Conservation (phyloP, 2,797 vertebrate species). For the Bradypodion ventrale region DNA sequence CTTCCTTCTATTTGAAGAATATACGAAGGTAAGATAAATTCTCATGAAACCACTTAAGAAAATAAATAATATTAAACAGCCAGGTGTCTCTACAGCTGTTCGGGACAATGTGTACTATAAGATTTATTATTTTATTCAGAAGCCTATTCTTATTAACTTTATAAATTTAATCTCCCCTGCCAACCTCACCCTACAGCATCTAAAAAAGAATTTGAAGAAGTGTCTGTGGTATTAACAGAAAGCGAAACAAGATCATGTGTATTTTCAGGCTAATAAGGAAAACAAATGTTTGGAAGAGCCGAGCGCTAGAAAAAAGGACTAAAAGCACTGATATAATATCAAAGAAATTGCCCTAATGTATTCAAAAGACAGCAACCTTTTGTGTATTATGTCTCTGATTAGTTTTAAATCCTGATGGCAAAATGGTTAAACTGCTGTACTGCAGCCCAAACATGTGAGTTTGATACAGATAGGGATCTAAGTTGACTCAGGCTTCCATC, state of each 20-base stretch:
- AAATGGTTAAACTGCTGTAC: too few species aligned
- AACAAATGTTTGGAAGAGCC: slow-evolving; percentile 26
- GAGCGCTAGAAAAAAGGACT: slow-evolving; percentile 41
- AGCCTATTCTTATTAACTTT: background rate
- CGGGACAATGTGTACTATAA: background rate
- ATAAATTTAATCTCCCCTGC: background rate
- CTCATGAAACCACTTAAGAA: background rate
- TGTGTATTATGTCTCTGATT: background rate
- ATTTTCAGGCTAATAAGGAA: slow-evolving; percentile 10
- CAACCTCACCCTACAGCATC: background rate
- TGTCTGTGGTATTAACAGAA: background rate
- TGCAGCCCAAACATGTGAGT: too few species aligned
- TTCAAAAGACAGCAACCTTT: background rate
- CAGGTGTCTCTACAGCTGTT: background rate
- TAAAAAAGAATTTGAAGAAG: background rate
- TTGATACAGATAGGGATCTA: too few species aligned
- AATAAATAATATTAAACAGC: background rate
- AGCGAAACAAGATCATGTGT: background rate
- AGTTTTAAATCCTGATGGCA: too few species aligned
- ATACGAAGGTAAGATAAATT: slow-evolving; percentile 37
- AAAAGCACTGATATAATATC: slow-evolving; percentile 9
- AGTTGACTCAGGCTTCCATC: too few species aligned
- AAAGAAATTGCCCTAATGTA: background rate
- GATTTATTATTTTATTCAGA: slow-evolving; percentile 1
- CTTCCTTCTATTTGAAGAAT: slow-evolving; percentile 81